Evolutionary conservation across 2,888 invertebrate genomes (phyloP).

Genomic region (Apotomis betuletana): DNA sequence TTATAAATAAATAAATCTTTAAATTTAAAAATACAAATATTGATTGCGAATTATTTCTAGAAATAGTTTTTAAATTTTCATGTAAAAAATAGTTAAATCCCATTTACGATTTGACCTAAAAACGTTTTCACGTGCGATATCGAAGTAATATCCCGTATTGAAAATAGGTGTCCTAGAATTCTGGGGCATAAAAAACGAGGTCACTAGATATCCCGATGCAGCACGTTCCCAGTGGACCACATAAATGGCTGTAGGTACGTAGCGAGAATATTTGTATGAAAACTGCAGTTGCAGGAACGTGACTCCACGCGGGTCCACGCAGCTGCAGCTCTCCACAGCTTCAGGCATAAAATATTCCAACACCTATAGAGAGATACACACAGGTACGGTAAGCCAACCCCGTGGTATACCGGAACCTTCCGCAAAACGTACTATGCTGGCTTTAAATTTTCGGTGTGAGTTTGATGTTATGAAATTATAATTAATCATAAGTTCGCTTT

Average conservation of each 20-base stretch:
- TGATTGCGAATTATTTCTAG: no score
- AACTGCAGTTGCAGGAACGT: constrained; percentile 38
- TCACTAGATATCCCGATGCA: constrained; percentile 28
- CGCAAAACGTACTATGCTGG: background rate
- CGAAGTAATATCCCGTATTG: constrained; percentile 14
- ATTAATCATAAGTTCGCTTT: constrained; percentile 2
- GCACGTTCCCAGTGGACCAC: constrained; percentile 33
- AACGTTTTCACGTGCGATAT: background rate
- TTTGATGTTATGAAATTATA: constrained; percentile 11
- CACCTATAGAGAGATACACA: no score
- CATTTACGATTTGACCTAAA: background rate
- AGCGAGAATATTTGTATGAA: constrained; percentile 39
- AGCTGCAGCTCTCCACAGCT: constrained; percentile 21
- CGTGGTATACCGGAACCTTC: background rate
- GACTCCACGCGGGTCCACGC: constrained; percentile 29
- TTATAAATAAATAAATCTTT: no score
- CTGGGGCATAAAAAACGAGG: constrained; percentile 34
- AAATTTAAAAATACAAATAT: no score
- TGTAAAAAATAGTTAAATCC: no score
- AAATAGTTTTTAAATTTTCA: no score
- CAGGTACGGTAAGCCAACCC: background rate
- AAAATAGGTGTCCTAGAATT: constrained; percentile 30
- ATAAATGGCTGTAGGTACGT: constrained; percentile 34
- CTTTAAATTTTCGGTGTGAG: constrained; percentile 7
- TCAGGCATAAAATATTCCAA: constrained; percentile 26